Conservation (phyloP, 2,113 vertebrate genomes). For the Tachysurus fulvidraco region DNA sequence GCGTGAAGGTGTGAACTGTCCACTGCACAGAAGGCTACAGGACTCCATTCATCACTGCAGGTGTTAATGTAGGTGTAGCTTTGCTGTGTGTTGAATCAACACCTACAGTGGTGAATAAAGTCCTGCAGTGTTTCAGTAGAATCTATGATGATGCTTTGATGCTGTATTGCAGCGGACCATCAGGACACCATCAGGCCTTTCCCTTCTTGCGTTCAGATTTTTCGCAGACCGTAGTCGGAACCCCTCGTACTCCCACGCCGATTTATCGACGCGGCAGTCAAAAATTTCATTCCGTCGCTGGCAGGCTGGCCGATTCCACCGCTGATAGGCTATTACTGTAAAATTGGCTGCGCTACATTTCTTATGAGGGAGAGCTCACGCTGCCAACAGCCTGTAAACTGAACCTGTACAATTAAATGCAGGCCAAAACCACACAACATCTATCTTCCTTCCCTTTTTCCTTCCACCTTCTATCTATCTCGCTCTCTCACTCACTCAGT, state of each 20-base stretch:
- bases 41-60: background rate
- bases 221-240: background rate
- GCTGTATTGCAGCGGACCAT: slow-evolving; percentile 19
- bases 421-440: slow-evolving; percentile 21
- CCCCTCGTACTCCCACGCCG: background rate
- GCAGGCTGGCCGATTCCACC: background rate
- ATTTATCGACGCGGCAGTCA: slow-evolving; percentile 11
- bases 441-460: slow-evolving; percentile 7
- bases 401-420: slow-evolving; percentile 32
- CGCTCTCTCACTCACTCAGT: background rate
- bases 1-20: background rate
- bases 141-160: background rate
- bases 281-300: slow-evolving; percentile 16
- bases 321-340: slow-evolving; percentile 33
- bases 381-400: slow-evolving; percentile 30
- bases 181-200: background rate
- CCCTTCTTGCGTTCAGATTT: background rate
- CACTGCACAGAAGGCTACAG: background rate
- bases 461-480: background rate
- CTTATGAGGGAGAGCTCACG: slow-evolving; percentile 5
- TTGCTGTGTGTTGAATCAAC: slow-evolving; percentile 1
- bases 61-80: slow-evolving; percentile 19
- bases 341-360: slow-evolving; percentile 38
- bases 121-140: background rate
- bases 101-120: slow-evolving; percentile 4